Evolutionary conservation across 2,797 vertebrate species (phyloP).

Genomic region (Danio jaintianensis): DNA sequence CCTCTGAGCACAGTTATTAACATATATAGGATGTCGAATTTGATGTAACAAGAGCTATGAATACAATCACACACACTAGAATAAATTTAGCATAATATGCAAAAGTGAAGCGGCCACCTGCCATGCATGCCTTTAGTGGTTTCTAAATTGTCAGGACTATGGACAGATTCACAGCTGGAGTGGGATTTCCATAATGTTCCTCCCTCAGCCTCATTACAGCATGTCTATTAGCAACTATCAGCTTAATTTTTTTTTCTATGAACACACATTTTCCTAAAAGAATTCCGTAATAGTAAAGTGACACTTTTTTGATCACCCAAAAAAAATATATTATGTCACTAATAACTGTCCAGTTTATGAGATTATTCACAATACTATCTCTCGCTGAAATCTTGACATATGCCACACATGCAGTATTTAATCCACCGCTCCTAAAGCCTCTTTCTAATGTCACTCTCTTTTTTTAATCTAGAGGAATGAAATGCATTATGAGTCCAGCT

Average conservation of each 20-base stretch:
- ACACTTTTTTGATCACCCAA: not conserved
- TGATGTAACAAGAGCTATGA: not conserved
- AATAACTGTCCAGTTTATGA: not conserved
- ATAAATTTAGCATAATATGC: conserved; percentile 3
- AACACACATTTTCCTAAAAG: not conserved
- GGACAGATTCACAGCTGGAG: not conserved
- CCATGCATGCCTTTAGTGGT: not conserved
- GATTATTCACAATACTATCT: conserved; percentile 13
- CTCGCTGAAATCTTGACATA: conserved; percentile 24
- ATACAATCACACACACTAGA: conserved; percentile 2
- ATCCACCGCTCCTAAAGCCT: conserved; percentile 19
- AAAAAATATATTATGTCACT: not conserved
- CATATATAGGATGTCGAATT: not conserved
- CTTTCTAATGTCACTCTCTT: conserved; percentile 12
- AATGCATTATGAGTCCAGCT: conserved; percentile 2
- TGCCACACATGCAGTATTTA: conserved; percentile 5
- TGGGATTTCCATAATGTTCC: conserved; percentile 7
- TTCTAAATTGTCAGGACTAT: conserved; percentile 18
- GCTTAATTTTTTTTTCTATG: conserved; percentile 1
- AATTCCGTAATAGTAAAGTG: not conserved
- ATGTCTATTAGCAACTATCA: not conserved
- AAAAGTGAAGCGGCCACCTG: not conserved
- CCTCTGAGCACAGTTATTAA: not conserved
- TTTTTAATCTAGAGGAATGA: conserved; percentile 17
- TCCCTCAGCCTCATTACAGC: not conserved